Evolutionary conservation across 2,797 vertebrate species (phyloP).

Genomic region (Somateria mollissima): DNA sequence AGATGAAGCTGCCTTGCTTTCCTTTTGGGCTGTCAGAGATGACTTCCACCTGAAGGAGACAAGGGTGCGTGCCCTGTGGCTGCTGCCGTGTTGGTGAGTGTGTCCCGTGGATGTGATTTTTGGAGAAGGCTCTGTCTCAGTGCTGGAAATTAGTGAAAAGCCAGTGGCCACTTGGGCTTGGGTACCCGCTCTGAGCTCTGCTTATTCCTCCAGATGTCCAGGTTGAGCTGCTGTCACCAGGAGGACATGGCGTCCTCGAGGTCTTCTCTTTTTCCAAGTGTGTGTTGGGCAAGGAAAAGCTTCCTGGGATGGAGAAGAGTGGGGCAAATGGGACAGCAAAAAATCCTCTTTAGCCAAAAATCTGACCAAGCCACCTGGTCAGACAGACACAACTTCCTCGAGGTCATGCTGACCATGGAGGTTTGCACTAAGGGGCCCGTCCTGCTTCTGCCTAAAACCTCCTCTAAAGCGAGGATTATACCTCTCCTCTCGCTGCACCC

Average conservation of each 20-base stretch:
- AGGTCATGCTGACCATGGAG: background rate
- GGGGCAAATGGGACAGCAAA: background rate
- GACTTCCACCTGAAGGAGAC: background rate
- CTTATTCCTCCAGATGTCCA: rapidly evolving
- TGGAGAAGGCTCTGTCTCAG: too few species aligned
- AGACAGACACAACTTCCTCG: background rate
- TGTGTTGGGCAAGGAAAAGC: background rate
- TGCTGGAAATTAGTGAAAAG: background rate
- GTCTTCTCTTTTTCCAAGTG: background rate
- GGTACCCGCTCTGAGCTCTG: background rate
- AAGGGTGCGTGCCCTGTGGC: rapidly evolving
- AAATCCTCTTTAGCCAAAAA: background rate
- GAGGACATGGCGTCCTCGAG: background rate
- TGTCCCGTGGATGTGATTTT: background rate
- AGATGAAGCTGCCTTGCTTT: background rate
- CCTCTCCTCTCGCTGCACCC: rapidly evolving
- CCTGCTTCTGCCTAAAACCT: background rate
- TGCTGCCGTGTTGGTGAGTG: rapidly evolving
- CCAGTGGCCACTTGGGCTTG: background rate
- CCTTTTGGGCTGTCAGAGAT: background rate
- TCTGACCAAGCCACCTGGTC: background rate
- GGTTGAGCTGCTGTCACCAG: background rate
- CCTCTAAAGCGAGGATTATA: rapidly evolving
- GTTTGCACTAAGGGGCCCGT: rapidly evolving
- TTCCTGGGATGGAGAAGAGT: background rate